Conservation (phyloP, 92 coral and sea anemone species). For the Umimayanthus chanpuru region DNA sequence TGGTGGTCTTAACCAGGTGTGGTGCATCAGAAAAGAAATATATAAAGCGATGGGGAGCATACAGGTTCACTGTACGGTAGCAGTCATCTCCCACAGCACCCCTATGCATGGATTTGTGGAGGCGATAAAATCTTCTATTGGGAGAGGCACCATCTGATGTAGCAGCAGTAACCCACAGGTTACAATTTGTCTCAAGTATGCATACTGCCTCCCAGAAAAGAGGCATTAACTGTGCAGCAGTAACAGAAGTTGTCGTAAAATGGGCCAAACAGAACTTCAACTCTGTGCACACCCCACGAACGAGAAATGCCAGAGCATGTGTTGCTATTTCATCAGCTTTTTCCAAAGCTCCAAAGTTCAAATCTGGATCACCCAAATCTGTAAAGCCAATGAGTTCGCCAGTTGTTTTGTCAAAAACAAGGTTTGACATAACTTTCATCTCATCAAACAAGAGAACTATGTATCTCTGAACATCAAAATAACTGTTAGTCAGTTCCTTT, state of each 20-base stretch:
- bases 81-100: too few species aligned
- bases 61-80: too few species aligned
- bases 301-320: slow-evolving; percentile 66
- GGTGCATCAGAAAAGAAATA: too few species aligned
- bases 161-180: too few species aligned
- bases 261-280: slow-evolving; percentile 64
- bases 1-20: too few species aligned
- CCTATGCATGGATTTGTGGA: too few species aligned
- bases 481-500: slow-evolving; percentile 43
- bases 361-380: slow-evolving; percentile 70
- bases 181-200: too few species aligned
- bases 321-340: slow-evolving; percentile 59
- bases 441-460: slow-evolving; percentile 68
- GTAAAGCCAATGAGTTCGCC: slow-evolving; percentile 64
- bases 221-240: slow-evolving; percentile 55
- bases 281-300: slow-evolving; percentile 69
- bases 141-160: too few species aligned
- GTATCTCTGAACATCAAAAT: slow-evolving; percentile 67
- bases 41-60: too few species aligned
- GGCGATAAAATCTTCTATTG: too few species aligned
- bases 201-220: slow-evolving; percentile 42
- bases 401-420: too few species aligned
- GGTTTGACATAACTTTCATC: slow-evolving; percentile 61
- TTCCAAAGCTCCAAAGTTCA: slow-evolving; percentile 58
- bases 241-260: slow-evolving; percentile 61